Evolutionary conservation across 2,797 vertebrate species (phyloP), one percentile per base, ranked within the genome.

Genomic region (Holocentrus rufus): DNA sequence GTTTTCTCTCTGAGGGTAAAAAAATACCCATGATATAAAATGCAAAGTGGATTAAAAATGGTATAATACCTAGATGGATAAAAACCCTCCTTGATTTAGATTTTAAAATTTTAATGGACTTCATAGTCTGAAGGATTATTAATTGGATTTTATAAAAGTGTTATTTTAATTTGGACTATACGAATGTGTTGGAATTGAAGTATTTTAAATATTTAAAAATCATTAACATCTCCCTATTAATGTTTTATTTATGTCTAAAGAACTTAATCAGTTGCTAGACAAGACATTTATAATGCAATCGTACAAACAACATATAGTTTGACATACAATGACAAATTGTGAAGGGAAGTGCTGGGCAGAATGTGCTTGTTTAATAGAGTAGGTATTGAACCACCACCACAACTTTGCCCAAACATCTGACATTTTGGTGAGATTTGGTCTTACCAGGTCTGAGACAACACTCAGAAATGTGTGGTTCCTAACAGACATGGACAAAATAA

Each of bases 161-260:
- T 44, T 64, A 64, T 72, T 80, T 57, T 34, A 47, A 60, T 72
- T 70, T 66, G 30, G 49, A 25, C 3, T 62, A 66, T 59, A 64
- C 7, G 61, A 36, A 76, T 61, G 58, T 65, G 77, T 77, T 76
- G 50, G 53, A 68, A 76, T 84, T 34, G 63, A 66, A 54, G 18
- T 4, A 18, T 65, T 70, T 34, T 34, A 34, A 7, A 50, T 17
- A 47, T 18, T 47, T 47, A 20, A 52, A 52, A 22, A 22, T n/a
- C 46, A 42, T 7, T 58, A 58, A 17, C 20, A 39, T 14, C n/a
- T 15, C 31, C 36, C 30, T 57, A n/a, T 5, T 27, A 2, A 18
- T 47, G 17, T 15, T 47, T 47, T 14, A 27, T 55, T 55, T 27
- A 31, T 57, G 15, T 55, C 53, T 30, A 7, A 55, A 55, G 15